Base-by-base conservation (phyloP, 1,140 invertebrate species). In the Theocolax elegans region DNA sequence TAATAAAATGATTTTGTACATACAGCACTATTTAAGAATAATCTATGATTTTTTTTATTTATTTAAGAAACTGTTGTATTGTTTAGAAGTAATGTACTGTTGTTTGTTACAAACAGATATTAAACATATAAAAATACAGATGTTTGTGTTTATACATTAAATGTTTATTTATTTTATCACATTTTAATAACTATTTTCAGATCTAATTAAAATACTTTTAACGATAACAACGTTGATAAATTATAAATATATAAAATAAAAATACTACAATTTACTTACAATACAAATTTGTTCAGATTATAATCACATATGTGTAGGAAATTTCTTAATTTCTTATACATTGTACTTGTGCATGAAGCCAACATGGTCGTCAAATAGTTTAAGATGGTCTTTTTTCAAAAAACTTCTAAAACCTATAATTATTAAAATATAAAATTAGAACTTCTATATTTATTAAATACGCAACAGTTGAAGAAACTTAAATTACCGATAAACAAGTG, bases 401-500 rank as follows among this genome's bases (percentile, higher is more conserved):
- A 77, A 84, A 65, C 48, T 75, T 58, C 75, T 74, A 63, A 80
- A 84, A 31, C 79, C 81, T 82, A 48, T 38, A 82, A 77, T 51
- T 58, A 71, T 35, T 54, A 40, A 62, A 44, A 42, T 31, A 38
- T 17, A 48, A 48, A 25, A 19, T 31, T 29, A 63, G 8, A 65
- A 38, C 51, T 46, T 44, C 17, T 4, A 56, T 19, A 29, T 51
- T 35, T 23, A 17, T 27, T 8, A 63, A 31, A 48, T 31, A 35
- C n/a, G n/a, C n/a, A n/a, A n/a, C n/a, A n/a, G n/a, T n/a, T n/a
- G n/a, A n/a, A n/a, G n/a, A 21, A 13, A 29, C 17, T n/a, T 6
- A 38, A 67, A 27, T 67, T 89, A 71, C 89, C 90, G 75, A 83
- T 83, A 46, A 92, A 86, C 66, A 92, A 85, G 81, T 91, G 89